Conservation (phyloP, 2,888 invertebrate genomes). For the Cerceris ruficornis region DNA sequence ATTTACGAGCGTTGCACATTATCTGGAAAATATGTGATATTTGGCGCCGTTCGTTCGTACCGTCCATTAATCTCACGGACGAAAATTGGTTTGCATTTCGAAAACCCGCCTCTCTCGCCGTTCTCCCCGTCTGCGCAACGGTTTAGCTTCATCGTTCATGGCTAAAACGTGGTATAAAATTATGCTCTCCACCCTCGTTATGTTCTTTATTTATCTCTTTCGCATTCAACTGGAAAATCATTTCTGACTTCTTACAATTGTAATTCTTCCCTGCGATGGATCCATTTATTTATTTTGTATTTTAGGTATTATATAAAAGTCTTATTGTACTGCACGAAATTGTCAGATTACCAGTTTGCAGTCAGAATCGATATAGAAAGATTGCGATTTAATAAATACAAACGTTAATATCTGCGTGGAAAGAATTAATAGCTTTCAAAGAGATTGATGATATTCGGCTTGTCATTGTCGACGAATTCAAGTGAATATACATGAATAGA, state of each 20-base stretch:
- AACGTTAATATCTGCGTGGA: neutral
- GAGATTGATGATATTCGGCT: neutral
- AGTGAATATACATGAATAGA: no score
- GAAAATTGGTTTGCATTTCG: conserved; percentile 76
- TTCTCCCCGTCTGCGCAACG: conserved; percentile 16
- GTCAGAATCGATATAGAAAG: neutral
- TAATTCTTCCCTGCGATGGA: neutral
- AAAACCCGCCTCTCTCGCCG: conserved; percentile 58
- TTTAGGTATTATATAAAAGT: no score
- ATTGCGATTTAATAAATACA: neutral
- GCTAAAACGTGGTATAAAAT: conserved; percentile 30
- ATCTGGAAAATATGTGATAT: conserved; percentile 75
- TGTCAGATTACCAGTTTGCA: neutral
- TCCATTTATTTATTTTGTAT: no score
- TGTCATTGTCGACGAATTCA: neutral
- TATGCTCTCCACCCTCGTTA: neutral
- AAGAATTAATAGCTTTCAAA: neutral
- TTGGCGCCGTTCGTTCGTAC: conserved; percentile 68
- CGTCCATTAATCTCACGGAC: conserved; percentile 73
- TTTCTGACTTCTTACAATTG: neutral
- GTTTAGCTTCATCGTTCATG: conserved; percentile 31
- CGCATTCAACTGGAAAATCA: neutral
- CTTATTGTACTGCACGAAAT: neutral
- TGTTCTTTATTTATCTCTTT: conserved; percentile 1
- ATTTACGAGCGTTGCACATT: conserved; percentile 76